These are phyloP conservation scores for Dendronephthya gigantea DNA, from an alignment of 64 coral and sea anemone species.

Conservation along the genomic window DNA sequence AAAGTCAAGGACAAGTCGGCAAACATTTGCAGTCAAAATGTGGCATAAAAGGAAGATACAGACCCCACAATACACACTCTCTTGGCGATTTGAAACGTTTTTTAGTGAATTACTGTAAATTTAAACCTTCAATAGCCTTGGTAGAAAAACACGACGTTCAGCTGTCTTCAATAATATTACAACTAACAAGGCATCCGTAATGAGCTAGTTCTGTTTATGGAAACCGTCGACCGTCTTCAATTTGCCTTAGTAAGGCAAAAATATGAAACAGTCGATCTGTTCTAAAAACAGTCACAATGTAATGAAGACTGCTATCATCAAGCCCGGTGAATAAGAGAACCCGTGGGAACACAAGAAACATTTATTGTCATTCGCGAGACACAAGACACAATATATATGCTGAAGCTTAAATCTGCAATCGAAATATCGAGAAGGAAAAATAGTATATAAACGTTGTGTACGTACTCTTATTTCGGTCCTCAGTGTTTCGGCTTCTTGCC, in stretches of 20 bases:
- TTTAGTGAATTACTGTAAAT: not conserved
- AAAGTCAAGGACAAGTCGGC: not conserved
- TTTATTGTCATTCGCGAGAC: not conserved
- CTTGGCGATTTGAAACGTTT: not conserved
- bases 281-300: not conserved
- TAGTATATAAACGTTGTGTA: not conserved
- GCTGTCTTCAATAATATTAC: not conserved
- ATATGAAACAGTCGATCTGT: not conserved
- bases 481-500: slow-evolving; percentile 16
- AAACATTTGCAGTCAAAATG: not conserved
- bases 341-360: not conserved
- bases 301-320: not conserved
- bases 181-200: slow-evolving; percentile 3
- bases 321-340: not conserved
- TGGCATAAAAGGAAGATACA: not conserved
- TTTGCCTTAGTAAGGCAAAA: not conserved
- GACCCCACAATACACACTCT: not conserved
- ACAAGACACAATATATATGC: not conserved
- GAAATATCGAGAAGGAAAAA: not conserved
- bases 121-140: not conserved
- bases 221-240: not conserved
- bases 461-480: not conserved
- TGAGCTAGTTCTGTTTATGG: not conserved
- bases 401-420: not conserved
- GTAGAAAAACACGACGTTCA: not conserved